Base-by-base conservation (phyloP, 2,797 vertebrate genomes). In the Helarctos malayanus region DNA sequence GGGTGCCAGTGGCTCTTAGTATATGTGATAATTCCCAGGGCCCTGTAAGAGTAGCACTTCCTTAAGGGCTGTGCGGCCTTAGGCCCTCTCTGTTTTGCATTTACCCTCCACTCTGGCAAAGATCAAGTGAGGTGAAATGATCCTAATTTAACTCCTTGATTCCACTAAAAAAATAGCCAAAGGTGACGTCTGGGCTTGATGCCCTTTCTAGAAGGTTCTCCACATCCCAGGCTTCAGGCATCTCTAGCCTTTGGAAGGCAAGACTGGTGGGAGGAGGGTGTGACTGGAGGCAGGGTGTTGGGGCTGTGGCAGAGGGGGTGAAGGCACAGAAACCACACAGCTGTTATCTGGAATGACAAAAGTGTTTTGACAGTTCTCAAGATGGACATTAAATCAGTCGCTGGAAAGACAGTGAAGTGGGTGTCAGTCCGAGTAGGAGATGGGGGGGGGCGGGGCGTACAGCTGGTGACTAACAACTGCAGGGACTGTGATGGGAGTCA, bases 381-480 rank as follows among this genome's bases (percentile, higher is more conserved):
- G 96, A 93, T 57, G 98, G 98, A 98, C 95, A 76, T 98, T 98
- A 97, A 98, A 98, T 99, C 98, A 97, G 97, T 95, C 49, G 47
- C 95, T 96, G 73, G 96, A 95, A 96, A 98, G 98, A 98, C 97
- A 97, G 97, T 89, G 98, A 98, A 95, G 97, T 94, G 98, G 98
- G 97, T 98, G 98, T 98, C 99, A 98, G 97, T 98, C 91, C 98
- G 98, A 98, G 98, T 96, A 41, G 83, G 49, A 94, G 57, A 52
- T 1, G 14, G 76, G 27, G 29, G 16, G 2, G 12, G 49, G n/a
- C n/a, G 89, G 25, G 68, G 81, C 19, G 7, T 5, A 98, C 98
- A 98, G 97, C 98, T 94, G 81, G 94, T 41, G 52, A 54, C 85
- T 38, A 82, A 97, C 75, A 29, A 90, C 91, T 92, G 92, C 96